Evolutionary conservation across 1,140 invertebrate genomes (phyloP).

Genomic region (Acromyrmex charruanus): DNA sequence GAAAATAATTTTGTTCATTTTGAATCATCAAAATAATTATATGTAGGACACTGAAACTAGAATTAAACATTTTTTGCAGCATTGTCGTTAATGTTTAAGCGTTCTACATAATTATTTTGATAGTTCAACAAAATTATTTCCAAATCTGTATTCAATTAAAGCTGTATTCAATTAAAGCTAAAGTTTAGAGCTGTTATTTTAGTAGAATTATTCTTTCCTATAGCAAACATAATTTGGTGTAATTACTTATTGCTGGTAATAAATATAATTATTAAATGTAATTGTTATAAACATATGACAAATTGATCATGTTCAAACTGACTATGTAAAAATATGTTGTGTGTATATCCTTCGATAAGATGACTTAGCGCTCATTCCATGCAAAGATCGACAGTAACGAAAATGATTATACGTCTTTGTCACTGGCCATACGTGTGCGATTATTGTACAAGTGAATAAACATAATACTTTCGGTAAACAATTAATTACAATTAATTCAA

Average conservation of each 20-base stretch:
- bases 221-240: too few relatives aligned
- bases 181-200: too few relatives aligned
- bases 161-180: too few relatives aligned
- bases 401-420: neutral
- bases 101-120: too few relatives aligned
- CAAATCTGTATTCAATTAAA: too few relatives aligned
- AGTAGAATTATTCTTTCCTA: too few relatives aligned
- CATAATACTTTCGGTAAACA: conserved; percentile 17
- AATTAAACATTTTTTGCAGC: too few relatives aligned
- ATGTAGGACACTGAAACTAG: too few relatives aligned
- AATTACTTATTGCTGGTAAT: neutral
- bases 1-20: too few relatives aligned
- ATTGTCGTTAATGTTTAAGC: too few relatives aligned
- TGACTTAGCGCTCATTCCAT: conserved; percentile 19
- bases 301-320: neutral
- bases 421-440: neutral
- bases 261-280: conserved; percentile 34
- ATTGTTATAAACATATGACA: conserved; percentile 2
- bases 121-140: too few relatives aligned
- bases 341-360: neutral
- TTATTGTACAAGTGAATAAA: conserved; percentile 24
- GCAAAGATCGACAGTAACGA: neutral
- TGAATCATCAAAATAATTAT: too few relatives aligned
- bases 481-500: conserved; percentile 38
- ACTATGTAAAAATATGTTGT: neutral